Evolutionary conservation across 2,797 vertebrate genomes (phyloP).

Genomic region (Sebastes matsubarae): DNA sequence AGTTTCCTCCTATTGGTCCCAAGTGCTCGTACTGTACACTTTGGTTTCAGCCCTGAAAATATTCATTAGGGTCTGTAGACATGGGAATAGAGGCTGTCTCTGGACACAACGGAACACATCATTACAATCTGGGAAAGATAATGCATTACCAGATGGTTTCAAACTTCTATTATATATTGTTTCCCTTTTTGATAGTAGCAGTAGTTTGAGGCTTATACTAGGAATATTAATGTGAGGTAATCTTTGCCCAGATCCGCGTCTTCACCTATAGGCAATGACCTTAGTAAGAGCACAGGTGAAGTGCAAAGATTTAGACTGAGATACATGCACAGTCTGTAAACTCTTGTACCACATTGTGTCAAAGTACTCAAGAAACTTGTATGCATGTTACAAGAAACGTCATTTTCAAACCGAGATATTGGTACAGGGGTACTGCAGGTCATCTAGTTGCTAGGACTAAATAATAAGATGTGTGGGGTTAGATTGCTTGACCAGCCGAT

Average conservation of each 20-base stretch:
- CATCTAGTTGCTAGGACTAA: neutral
- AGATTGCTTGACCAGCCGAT: neutral
- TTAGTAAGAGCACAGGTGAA: conserved; percentile 62
- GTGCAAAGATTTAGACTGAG: conserved; percentile 1
- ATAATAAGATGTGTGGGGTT: neutral
- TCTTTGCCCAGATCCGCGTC: neutral
- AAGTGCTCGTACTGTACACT: neutral
- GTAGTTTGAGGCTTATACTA: neutral
- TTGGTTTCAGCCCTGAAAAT: conserved; percentile 2
- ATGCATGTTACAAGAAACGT: neutral
- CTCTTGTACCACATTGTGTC: neutral
- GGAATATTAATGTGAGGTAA: neutral
- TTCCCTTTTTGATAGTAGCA: neutral
- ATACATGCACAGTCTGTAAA: neutral
- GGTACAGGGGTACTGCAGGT: neutral
- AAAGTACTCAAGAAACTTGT: neutral
- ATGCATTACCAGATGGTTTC: neutral
- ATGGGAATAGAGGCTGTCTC: neutral
- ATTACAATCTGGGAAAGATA: neutral
- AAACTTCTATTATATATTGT: neutral
- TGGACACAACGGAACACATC: neutral
- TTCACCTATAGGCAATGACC: conserved; percentile 41
- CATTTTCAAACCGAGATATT: neutral
- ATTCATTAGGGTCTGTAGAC: neutral
- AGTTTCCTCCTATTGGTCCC: neutral